Base-by-base conservation (phyloP, 2,797 vertebrate species). In the Channa striata region DNA sequence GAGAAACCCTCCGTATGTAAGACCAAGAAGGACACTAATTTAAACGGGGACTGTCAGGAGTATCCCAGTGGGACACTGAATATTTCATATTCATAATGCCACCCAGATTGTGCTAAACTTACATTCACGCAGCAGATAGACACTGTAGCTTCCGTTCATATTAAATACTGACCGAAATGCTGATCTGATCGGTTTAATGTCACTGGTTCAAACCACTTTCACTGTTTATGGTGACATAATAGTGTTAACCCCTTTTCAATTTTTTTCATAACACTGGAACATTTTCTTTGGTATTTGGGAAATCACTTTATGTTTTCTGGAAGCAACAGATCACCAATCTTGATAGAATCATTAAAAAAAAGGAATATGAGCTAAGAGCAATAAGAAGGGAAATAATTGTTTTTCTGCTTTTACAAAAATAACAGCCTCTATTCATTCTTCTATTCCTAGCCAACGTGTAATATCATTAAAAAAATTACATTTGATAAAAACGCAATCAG, bases 401-500 rank as follows among this genome's bases (percentile, higher is more conserved):
- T 25, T 30, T 21, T 57, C 11, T 16, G 34, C 7, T 39, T 21
- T 21, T 13, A 9, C 20, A 21, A 39, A 6, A 36, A 17, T 20
- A 11, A 11, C n/a, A 12, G n/a, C 5, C n/a, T 52, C 17, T 20
- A 10, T 46, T 5, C 10, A 0, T 48, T 52, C 2, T 34, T 39
- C 3, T 43, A n/a, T 50, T 46, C 5, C 33, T 52, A 21, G 44
- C 50, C 30, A 10, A 37, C 53, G 19, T 6, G 16, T 54, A 36
- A 14, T 46, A 56, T 40, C 11, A 17, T 5, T 17, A 33, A 53
- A 37, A 6, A n/a, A n/a, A 17, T 36, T 46, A 59, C 30, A 43
- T 20, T 25, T 63, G 36, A 11, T 11, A 51, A 56, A 44, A 59
- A 39, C 59, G 68, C 40, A 53, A 30, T 39, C 16, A 72, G 37